Evolutionary conservation across 2,797 vertebrate genomes (phyloP), one percentile per base, ranked within the genome.

Genomic region (Myotis planiceps): DNA sequence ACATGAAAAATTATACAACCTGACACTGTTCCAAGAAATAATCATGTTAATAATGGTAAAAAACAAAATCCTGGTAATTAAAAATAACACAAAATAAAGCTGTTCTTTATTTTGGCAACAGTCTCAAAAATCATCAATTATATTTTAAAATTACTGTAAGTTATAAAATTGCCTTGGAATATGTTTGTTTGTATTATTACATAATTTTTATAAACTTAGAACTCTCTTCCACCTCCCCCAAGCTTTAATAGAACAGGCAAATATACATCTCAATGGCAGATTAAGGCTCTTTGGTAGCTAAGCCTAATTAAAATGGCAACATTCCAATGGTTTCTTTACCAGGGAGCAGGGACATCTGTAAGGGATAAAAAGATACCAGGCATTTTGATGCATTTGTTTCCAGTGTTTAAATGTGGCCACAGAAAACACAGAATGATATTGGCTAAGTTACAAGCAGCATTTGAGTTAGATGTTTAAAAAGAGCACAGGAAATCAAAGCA

Each of bases 241-340:
- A 83, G 58, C 58, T 92, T 97, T 96, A 98, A 97, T 93, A 92
- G 96, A 96, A 96, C n/a, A 91, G 60, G 47, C 90, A 97, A 98
- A 74, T 93, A 83, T 92, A 85, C 96, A 53, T 96, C 92, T 98
- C 96, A 97, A 92, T 93, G 39, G 92, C 78, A 98, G 94, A 95
- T 76, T 97, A 91, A 63, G 96, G 78, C n/a, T 88, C 21, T 96
- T 92, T 90, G 94, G 89, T 93, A 78, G 92, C 79, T 97, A 97
- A 97, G 27, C 76, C 81, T 97, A 97, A 98, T 98, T 98, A 98
- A 98, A 98, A 96, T 96, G 94, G 97, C 96, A 98, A n/a, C 71
- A 89, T 97, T 97, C 93, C 95, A 98, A 1, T 63, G 68, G 32
- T 51, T 97, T 97, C 90, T 98, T 96, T 97, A 97, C 14, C 58